Percentiles rank a stretch among this genome's conserved stretches.
Evolutionary conservation across 23 tunicate genomes (phyloP).

Genomic region (Trididemnum nubilum): DNA sequence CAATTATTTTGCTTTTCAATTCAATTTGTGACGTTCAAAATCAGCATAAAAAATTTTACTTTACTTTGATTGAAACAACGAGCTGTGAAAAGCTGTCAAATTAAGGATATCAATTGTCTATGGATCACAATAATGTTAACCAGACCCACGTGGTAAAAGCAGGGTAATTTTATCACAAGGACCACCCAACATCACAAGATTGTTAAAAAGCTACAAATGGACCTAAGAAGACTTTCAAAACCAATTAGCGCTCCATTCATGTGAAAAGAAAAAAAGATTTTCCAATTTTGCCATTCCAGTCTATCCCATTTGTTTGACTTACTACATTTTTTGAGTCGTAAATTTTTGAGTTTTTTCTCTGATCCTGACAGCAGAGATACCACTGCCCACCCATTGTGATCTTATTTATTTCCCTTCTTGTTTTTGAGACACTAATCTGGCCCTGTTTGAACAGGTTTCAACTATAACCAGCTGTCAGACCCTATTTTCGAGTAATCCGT

Average conservation of each 20-base stretch:
- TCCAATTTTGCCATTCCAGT: too few species aligned
- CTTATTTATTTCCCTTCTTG: neutral
- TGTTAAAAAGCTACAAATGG: neutral
- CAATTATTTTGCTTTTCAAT: too few species aligned
- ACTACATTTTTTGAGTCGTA: too few species aligned
- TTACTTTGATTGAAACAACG: too few species aligned
- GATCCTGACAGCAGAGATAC: neutral
- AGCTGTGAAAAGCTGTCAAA: neutral
- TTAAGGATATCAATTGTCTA: neutral
- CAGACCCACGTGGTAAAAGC: neutral
- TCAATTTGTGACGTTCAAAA: too few species aligned
- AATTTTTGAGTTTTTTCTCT: conserved; percentile 1
- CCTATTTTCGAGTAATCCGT: too few species aligned
- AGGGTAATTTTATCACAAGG: neutral
- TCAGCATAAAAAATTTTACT: too few species aligned
- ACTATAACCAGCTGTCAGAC: conserved; percentile 16
- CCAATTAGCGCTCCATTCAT: neutral
- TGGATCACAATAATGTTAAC: neutral
- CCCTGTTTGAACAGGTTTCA: conserved; percentile 23
- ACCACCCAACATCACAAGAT: neutral
- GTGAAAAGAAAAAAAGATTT: neutral
- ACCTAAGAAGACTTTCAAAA: neutral
- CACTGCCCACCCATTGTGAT: neutral
- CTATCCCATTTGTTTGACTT: too few species aligned
- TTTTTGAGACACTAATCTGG: neutral